Base-by-base conservation (phyloP, 2,113 vertebrate genomes). In the Plectropomus leopardus region DNA sequence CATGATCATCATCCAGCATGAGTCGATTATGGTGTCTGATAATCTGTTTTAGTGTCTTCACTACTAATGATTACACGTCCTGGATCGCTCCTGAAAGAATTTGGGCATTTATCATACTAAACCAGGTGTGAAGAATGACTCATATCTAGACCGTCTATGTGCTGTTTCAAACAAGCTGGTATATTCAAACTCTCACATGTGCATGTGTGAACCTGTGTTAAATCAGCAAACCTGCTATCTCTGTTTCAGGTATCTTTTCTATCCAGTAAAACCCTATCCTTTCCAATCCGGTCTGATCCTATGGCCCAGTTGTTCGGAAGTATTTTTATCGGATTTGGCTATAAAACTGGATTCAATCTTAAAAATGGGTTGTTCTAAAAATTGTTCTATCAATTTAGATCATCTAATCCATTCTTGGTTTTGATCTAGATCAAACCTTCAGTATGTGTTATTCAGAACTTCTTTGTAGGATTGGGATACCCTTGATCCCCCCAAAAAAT, bases 91-190 rank as follows among this genome's bases (percentile, higher is more conserved):
- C 60, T 32, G 71, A 67, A 65, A 68, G 73, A 71, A 61, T 75
- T 19, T 32, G 28, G 28, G 42, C 21, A 63, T 88, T 70, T 69
- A 36, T 91, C 78, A 78, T 19, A 71, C 36, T 42, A 44, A 83
- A 86, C 83, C 90, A 92, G 90, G 81, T 92, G 92, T 89, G 80
- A 87, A 23, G 69, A 60, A 54, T 88, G 85, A 91, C 54, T 90
- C 88, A 90, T 28, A 58, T n/a, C n/a, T 72, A 10, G 59, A 57
- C 51, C 54, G 68, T 83, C 72, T 68, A 15, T 42, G 53, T 53
- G 76, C 64, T 21, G 53, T 34, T 70, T 3, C 3, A 65, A 54
- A 71, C 36, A 75, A 51, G 70, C 40, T 17, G 36, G 24, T 50
- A 19, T 34, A 34, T 78, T 79, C n/a, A 64, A 26, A 58, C 28